phyloP scores from a whole-genome alignment of 2,113 vertebrate species.

The Pseudorectes ferrugineus region DNA sequence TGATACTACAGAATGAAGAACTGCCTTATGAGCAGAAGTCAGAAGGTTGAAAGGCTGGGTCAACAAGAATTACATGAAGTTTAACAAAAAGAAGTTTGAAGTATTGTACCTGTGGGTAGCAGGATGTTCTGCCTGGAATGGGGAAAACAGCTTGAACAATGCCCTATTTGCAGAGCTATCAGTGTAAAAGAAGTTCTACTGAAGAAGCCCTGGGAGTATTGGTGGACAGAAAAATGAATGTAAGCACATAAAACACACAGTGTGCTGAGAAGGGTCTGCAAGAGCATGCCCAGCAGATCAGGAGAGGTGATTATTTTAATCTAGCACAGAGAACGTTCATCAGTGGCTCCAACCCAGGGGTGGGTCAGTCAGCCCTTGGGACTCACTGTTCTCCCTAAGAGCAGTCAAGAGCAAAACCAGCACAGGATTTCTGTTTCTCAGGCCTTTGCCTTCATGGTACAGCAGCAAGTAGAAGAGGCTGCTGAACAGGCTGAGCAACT shows the following conservation, averaged over 20 bases:
- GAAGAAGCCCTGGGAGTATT: background rate
- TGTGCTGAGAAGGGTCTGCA: background rate
- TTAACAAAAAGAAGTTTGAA: background rate
- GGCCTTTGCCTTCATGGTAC: background rate
- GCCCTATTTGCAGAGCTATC: background rate
- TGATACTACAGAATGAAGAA: background rate
- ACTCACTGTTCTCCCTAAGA: fast-evolving
- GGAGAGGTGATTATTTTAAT: background rate
- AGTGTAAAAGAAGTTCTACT: background rate
- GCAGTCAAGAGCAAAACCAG: background rate
- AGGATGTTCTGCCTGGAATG: background rate
- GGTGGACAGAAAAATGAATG: background rate
- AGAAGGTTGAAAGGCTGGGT: background rate
- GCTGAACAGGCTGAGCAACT: background rate
- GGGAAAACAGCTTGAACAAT: background rate
- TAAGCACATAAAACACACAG: background rate
- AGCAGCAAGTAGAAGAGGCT: background rate
- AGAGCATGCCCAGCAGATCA: background rate
- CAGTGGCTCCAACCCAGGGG: background rate
- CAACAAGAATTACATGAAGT: background rate
- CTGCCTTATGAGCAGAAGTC: background rate
- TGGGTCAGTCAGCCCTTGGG: background rate
- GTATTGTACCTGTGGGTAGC: background rate
- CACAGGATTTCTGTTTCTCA: background rate
- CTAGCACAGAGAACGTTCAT: background rate